Base-by-base conservation (phyloP, 1,140 invertebrate genomes). In the Pristionchus pacificus region DNA sequence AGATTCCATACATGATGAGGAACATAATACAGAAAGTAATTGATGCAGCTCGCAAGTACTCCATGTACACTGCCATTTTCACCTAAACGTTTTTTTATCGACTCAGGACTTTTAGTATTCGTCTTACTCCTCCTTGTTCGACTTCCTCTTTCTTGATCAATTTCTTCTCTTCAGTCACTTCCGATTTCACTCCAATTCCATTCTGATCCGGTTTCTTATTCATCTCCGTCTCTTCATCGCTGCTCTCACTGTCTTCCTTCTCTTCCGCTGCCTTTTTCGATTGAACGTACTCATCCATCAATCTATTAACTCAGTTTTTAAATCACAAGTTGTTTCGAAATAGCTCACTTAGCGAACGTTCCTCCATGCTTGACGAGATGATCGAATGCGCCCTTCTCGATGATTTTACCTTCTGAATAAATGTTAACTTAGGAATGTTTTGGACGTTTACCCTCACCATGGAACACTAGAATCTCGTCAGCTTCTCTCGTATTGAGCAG, bases 241-340 rank as follows among this genome's bases (percentile, higher is more conserved):
- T 57, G 28, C 49, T n/a, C n/a, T 76, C 59, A n/a, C 29, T 24
- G 27, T 71, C 30, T 29, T 49, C 57, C 25, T 29, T 25, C 19
- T 27, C 59, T 25, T 32, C 32, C 13, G 13, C 38, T 0, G 57
- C n/a, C n/a, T n/a, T n/a, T n/a, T n/a, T 86, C 85, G 57, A 86
- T 73, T 0, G 83, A 80, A 19, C 83, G 85, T 1, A 88, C 83
- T 14, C 87, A 87, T 72, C 88, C 87, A 83, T 88, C 88, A 76
- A 88, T 76, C 1, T 84, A 75, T 70, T 84, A 87, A n/a, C n/a
- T n/a, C n/a, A n/a, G n/a, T n/a, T n/a, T n/a, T n/a, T n/a, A n/a
- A n/a, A n/a, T n/a, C n/a, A n/a, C n/a, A n/a, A n/a, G n/a, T n/a
- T n/a, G n/a, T n/a, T n/a, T n/a, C n/a, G n/a, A n/a, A n/a, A n/a